A percentile compares a stretch with the other conserved stretches of the same genome.
Conservation (phyloP, 2,888 invertebrate genomes). For the Lydus trimaculatus region DNA sequence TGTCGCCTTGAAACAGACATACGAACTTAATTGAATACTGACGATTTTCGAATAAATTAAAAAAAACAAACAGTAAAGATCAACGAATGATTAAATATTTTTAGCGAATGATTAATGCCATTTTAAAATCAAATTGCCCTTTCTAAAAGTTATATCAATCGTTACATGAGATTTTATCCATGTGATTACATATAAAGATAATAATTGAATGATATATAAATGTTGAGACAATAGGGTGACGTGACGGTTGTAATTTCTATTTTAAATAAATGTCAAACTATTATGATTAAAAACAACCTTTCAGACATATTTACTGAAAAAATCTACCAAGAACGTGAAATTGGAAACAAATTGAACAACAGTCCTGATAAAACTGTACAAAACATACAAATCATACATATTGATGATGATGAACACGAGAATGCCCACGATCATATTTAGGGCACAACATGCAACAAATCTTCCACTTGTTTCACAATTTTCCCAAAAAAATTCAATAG, state of each 20-base stretch:
- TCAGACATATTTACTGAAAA: too few relatives aligned
- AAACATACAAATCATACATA: too few relatives aligned
- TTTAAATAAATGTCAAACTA: neutral
- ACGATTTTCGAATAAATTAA: neutral
- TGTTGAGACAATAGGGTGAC: neutral
- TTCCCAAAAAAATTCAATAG: too few relatives aligned
- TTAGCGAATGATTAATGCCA: neutral
- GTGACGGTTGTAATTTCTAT: conserved; percentile 2
- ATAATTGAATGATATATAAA: neutral
- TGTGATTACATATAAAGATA: neutral
- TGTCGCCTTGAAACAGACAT: conserved; percentile 5
- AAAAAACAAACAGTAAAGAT: neutral
- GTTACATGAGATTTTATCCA: too few relatives aligned
- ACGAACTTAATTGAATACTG: neutral
- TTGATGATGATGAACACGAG: too few relatives aligned
- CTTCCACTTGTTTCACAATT: too few relatives aligned
- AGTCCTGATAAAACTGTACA: neutral
- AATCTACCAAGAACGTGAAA: too few relatives aligned
- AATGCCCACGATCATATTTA: too few relatives aligned
- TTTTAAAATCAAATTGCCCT: conserved; percentile 1
- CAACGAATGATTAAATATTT: neutral
- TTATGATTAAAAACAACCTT: neutral
- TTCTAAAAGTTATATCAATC: neutral
- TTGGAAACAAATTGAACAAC: too few relatives aligned
- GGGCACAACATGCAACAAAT: too few relatives aligned